Evolutionary conservation across 1,140 invertebrate genomes (phyloP), one percentile per base, ranked within the genome.

Genomic region (Neodiprion virginianus): DNA sequence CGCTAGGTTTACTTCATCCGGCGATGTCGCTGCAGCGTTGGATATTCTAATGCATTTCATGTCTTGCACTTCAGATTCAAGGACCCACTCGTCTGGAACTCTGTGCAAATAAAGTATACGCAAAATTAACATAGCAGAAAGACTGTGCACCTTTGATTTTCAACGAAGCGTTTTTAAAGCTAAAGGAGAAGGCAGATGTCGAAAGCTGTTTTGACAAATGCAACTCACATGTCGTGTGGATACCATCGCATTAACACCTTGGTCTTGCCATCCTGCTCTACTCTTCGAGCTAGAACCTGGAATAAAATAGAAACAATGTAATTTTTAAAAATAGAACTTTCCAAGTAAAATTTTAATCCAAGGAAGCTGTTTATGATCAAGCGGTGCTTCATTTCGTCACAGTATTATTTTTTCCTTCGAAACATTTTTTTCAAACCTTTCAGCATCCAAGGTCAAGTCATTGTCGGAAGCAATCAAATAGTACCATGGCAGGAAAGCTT

Each of bases 211-310:
- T 66, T 1, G 1, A 66, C 17, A 66, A n/a, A 40, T 17, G 12
- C 69, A 69, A 86, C 93, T 93, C 89, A 94, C 93, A 94, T 90
- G 85, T 93, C 86, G 79, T 87, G 81, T 69, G 94, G 94, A 85
- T 90, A 88, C 93, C 93, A 95, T 74, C 91, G 90, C 66, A 95
- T 83, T 61, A 94, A 82, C 70, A 94, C 89, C 87, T 91, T 90
- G 40, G 86, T 86, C 84, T 89, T 91, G 69, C 92, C 91, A 79
- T 92, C 90, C 67, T 87, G 80, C 83, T 92, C 91, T 73, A 89
- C 89, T 83, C 93, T 89, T 86, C 88, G 90, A 47, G 90, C 93
- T 82, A 94, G 86, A 72, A 92, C 86, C 92, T 93, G 76, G 4
- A 80, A 82, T 68, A 75, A 69, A 77, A 76, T 66, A 71, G 72